These are phyloP conservation scores for Orthosia gothica DNA, from an alignment of 2,888 invertebrate species.

Conservation along the genomic window DNA sequence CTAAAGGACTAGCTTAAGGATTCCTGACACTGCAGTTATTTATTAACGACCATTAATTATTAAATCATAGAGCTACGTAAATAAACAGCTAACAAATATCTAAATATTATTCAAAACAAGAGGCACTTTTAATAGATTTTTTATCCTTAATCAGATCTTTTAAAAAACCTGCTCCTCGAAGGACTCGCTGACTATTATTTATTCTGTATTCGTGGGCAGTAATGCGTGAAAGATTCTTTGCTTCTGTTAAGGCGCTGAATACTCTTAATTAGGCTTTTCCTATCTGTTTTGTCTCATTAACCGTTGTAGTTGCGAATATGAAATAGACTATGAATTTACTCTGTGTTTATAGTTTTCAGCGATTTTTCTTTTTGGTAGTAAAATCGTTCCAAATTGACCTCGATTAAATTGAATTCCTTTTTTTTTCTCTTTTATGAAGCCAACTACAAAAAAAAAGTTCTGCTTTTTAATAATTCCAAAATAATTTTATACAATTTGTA, in stretches of 20 bases:
- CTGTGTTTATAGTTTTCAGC: neutral
- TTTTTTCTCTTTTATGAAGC: neutral
- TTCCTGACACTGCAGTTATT: slow-evolving; percentile 14
- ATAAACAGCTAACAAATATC: neutral
- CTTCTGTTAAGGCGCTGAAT: slow-evolving; percentile 6
- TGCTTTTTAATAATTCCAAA: too few relatives aligned
- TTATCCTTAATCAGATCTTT: slow-evolving; percentile 18
- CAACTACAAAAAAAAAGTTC: neutral
- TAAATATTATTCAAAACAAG: slow-evolving; percentile 28
- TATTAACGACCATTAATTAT: neutral
- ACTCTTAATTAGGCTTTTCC: neutral
- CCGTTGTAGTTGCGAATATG: too few relatives aligned
- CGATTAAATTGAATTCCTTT: too few relatives aligned
- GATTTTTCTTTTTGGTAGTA: neutral
- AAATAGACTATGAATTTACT: too few relatives aligned
- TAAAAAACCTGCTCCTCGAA: slow-evolving; percentile 22
- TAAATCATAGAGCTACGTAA: neutral
- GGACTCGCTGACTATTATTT: slow-evolving; percentile 2
- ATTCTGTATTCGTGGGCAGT: slow-evolving; percentile 8
- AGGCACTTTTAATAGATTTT: neutral
- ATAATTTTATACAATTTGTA: too few relatives aligned
- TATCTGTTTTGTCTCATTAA: too few relatives aligned
- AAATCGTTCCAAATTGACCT: too few relatives aligned
- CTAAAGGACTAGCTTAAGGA: neutral
- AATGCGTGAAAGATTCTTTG: slow-evolving; percentile 44